phyloP scores from a whole-genome alignment of 2,888 invertebrate genomes.

The Tipula unca region DNA sequence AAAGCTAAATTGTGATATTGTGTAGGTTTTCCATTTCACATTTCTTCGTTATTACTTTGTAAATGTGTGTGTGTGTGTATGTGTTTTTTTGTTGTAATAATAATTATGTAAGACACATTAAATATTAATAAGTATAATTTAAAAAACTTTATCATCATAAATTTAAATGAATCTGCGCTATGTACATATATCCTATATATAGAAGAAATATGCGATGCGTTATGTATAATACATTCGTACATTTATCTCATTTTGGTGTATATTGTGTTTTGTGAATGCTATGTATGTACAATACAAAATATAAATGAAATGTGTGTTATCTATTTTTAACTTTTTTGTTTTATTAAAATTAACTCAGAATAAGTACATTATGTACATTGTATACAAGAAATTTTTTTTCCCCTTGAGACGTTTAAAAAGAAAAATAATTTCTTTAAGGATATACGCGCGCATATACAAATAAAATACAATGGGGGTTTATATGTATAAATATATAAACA shows the following conservation, averaged over 20 bases:
- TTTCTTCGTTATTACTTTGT: neutral
- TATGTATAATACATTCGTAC: neutral
- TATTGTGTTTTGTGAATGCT: neutral
- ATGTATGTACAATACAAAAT: neutral
- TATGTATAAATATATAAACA: neutral
- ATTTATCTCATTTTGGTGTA: neutral
- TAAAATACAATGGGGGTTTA: neutral
- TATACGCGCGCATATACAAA: neutral
- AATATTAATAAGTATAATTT: neutral
- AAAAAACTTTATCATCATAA: neutral
- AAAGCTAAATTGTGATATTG: neutral
- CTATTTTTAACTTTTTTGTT: neutral
- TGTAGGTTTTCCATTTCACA: neutral
- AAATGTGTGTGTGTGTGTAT: neutral
- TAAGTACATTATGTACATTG: neutral
- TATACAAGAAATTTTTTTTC: neutral
- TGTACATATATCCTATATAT: neutral
- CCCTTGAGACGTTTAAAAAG: neutral
- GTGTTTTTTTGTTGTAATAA: neutral
- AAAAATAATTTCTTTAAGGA: neutral
- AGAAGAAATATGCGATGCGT: neutral
- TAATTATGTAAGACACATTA: conserved; percentile 14
- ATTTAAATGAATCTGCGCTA: neutral
- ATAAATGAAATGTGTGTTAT: neutral
- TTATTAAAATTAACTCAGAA: neutral